Base-by-base conservation (phyloP, 2,888 invertebrate species). In the Xylota segnis region DNA sequence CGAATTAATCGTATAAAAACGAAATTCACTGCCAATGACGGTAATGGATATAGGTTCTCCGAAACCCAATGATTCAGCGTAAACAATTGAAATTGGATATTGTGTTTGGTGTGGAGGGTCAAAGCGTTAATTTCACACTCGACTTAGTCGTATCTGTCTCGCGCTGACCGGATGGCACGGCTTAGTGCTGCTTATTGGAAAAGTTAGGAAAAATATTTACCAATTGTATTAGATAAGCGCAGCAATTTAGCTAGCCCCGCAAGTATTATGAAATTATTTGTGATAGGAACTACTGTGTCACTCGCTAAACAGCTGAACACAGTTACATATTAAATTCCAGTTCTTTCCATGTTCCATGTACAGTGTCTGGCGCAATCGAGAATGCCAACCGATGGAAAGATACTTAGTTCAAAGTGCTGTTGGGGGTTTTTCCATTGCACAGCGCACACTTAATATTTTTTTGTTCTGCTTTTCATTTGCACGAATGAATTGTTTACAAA, bases 71-170 rank as follows among this genome's bases (percentile, higher is more conserved):
- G 43, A 43, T 43, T 43, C 43, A 43, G 43, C 43, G 43, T 43
- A 43, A 43, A 43, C 43, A 50, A 50, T 50, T 23, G 50, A 50
- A 50, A 50, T 18, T 50, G 50, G 50, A 50, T 50, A 50, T 50
- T 50, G 10, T 23, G 23, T 23, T 23, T 23, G 23, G 2, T 23
- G 3, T 23, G 40, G 40, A 43, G 43, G 43, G 43, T 43, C 43
- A 43, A 43, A 5, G 43, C 14, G 43, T 43, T 43, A 14, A n/a
- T 14, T 43, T 43, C 43, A 14, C 43, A 14, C 43, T 43, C n/a
- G 1, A 14, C 12, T n/a, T 23, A 23, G 2, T 2, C 23, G 23
- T 14, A 43, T 43, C 43, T 14, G 0, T 43, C n/a, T 4, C 9
- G 7, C 3, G 34, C 2, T 10, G 43, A 43, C 14, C 43, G 43